Conservation (phyloP, 1,140 invertebrate genomes). For the Vanessa atalanta region DNA sequence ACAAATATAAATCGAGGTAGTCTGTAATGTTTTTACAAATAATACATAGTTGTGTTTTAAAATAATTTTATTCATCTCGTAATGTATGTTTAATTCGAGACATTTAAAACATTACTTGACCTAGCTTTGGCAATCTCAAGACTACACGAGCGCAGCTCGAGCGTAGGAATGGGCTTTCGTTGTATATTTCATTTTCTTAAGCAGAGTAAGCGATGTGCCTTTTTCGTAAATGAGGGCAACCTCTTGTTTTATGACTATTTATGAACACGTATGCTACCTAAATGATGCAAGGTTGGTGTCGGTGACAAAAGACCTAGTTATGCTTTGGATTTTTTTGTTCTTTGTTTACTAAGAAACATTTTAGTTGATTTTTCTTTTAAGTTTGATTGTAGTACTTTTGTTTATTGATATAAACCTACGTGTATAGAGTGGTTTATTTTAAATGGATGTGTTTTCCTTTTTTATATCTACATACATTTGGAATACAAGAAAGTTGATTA, state of each 20-base stretch:
- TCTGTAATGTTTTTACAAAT: constrained; percentile 1
- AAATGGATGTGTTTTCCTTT: no score
- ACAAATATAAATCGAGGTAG: background rate
- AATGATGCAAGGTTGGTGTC: constrained; percentile 10
- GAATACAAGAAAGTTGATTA: no score
- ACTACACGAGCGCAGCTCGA: constrained; percentile 13
- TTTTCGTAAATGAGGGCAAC: constrained; percentile 31
- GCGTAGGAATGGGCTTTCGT: constrained; percentile 22
- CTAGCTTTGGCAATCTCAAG: constrained; percentile 31
- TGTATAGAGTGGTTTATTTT: no score
- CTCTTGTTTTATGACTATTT: constrained; percentile 33
- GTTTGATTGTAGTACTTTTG: no score
- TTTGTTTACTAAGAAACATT: background rate
- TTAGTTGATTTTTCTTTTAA: background rate
- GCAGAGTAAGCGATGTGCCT: constrained; percentile 23
- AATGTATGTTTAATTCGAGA: constrained; percentile 16
- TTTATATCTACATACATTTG: no score
- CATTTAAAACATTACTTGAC: constrained; percentile 30
- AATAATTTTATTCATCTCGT: background rate
- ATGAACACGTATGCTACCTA: constrained; percentile 24
- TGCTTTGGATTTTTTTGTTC: background rate
- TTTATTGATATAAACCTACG: no score
- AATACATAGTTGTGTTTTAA: background rate
- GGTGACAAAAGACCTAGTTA: constrained; percentile 3
- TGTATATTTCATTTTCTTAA: constrained; percentile 36